Evolutionary conservation across 2,113 vertebrate species (phyloP).

Genomic region (Sclerurus mexicanus): DNA sequence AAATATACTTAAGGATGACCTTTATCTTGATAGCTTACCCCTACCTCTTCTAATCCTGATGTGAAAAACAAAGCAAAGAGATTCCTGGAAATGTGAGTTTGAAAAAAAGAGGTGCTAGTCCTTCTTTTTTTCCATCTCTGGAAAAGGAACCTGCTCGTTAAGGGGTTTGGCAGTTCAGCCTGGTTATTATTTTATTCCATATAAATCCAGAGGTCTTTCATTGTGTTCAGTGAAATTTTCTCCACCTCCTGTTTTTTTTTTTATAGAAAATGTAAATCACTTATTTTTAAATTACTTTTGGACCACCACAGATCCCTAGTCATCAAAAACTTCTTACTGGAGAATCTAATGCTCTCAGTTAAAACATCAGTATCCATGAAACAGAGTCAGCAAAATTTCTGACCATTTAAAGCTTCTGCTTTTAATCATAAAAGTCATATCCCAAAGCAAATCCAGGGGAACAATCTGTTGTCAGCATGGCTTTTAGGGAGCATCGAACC

Average conservation of each 20-base stretch:
- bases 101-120: background rate
- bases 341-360: background rate
- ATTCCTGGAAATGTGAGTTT: slow-evolving; percentile 17
- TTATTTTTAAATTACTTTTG: slow-evolving; percentile 4
- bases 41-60: background rate
- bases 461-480: background rate
- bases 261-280: background rate
- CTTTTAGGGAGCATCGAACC: background rate
- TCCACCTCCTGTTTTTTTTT: background rate
- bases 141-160: slow-evolving; percentile 25
- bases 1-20: slow-evolving; percentile 4
- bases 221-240: slow-evolving; percentile 19
- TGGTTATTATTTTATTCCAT: slow-evolving; percentile 45
- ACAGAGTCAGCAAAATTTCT: background rate
- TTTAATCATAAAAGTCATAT: background rate
- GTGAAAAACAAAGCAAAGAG: slow-evolving; percentile 17
- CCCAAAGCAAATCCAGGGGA: background rate
- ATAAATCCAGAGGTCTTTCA: slow-evolving; percentile 16
- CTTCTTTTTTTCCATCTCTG: slow-evolving; percentile 34
- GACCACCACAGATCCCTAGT: background rate
- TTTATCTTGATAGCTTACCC: background rate
- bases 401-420: background rate
- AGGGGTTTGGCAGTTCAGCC: slow-evolving; percentile 29
- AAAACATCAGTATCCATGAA: background rate
- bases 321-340: background rate